Conservation (phyloP, 2,113 vertebrate genomes). For the Paralichthys olivaceus region DNA sequence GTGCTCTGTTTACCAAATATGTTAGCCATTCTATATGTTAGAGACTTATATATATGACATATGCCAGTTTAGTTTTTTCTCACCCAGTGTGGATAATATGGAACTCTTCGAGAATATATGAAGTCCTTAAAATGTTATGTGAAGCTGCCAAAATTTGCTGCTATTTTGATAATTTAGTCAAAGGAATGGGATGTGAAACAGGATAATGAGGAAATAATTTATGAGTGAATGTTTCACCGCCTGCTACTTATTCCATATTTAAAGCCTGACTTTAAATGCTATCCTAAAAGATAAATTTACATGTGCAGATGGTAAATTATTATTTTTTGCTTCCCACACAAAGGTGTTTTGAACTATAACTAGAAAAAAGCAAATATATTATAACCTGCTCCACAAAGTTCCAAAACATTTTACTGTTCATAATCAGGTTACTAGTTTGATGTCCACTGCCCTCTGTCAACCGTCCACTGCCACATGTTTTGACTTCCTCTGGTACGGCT, state of each 20-base stretch:
- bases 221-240: too few species aligned
- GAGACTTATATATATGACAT: too few species aligned
- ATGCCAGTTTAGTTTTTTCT: too few species aligned
- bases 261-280: too few species aligned
- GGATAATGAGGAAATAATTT: neutral
- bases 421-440: neutral
- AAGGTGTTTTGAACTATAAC: too few species aligned
- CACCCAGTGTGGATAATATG: too few species aligned
- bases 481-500: neutral
- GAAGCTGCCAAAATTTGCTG: neutral
- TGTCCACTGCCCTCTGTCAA: neutral
- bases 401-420: neutral
- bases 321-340: too few species aligned
- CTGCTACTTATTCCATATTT: too few species aligned
- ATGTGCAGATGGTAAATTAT: too few species aligned
- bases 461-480: conserved; percentile 6
- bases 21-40: neutral
- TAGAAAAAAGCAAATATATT: neutral
- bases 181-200: neutral
- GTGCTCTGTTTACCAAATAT: neutral
- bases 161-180: conserved; percentile 1
- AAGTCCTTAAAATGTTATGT: neutral
- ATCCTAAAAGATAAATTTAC: too few species aligned
- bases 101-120: too few species aligned
- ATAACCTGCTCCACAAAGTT: neutral